phyloP scores from a whole-genome alignment of 2,113 vertebrate genomes.

The Ariopsis seemanni region DNA sequence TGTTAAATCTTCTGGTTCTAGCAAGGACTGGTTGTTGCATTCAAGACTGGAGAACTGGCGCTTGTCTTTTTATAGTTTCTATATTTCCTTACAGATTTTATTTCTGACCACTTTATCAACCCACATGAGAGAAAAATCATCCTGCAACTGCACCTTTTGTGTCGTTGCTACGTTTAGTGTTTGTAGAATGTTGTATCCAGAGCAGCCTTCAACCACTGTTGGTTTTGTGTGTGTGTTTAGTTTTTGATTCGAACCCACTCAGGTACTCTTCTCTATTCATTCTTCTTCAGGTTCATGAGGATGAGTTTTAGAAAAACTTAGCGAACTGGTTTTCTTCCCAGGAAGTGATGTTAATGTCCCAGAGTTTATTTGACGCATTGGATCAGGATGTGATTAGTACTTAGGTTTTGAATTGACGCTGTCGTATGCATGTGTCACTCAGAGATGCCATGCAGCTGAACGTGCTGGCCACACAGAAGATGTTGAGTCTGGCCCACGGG shows the following conservation, averaged over 20 bases:
- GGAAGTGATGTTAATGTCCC: background rate
- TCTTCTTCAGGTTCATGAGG: background rate
- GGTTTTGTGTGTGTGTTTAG: no score
- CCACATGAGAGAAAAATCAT: no score
- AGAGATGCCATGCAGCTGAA: slow-evolving; percentile 96
- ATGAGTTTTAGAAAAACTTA: background rate
- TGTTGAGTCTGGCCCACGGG: slow-evolving; percentile 82
- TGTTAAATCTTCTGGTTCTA: background rate
- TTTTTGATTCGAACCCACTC: no score
- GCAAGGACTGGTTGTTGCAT: background rate
- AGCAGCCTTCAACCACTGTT: no score
- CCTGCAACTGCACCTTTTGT: no score
- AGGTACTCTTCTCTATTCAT: no score
- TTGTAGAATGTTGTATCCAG: no score
- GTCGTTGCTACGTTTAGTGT: no score
- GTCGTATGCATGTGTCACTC: background rate
- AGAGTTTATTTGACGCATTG: background rate
- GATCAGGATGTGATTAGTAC: background rate
- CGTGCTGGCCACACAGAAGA: slow-evolving; percentile 88
- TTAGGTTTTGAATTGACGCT: background rate
- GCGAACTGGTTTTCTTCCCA: no score
- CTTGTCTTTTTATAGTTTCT: background rate
- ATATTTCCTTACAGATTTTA: background rate
- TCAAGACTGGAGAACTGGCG: background rate
- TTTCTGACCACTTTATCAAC: background rate